These are phyloP conservation scores for Eupleurogrammus muticus DNA, from an alignment of 2,797 vertebrate species.

Conservation along the genomic window DNA sequence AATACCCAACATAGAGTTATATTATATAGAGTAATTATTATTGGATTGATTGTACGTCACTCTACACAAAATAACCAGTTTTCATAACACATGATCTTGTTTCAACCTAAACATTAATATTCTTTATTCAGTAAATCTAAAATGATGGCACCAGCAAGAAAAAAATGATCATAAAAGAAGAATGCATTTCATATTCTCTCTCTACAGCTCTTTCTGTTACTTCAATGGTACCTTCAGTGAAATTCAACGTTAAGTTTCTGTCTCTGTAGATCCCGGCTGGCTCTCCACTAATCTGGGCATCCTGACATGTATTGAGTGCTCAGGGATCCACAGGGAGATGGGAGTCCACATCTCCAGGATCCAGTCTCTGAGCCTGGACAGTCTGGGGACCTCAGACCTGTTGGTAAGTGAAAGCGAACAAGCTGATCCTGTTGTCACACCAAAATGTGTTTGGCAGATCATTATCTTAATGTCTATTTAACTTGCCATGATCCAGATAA, in stretches of 20 bases:
- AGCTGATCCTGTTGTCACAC: slow-evolving; percentile 3
- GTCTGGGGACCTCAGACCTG: slow-evolving; percentile 87
- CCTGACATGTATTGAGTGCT: slow-evolving; percentile 90
- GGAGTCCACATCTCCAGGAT: slow-evolving; percentile 87
- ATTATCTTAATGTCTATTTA: background rate
- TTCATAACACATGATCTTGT: too few species aligned
- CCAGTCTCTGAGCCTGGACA: slow-evolving; percentile 87
- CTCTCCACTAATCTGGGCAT: slow-evolving; percentile 89
- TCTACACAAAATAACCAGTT: background rate
- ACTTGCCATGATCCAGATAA: too few species aligned
- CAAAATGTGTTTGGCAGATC: too few species aligned
- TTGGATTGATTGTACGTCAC: background rate
- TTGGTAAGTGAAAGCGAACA: slow-evolving; percentile 70
- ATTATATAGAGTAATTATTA: background rate
- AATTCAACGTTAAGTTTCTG: slow-evolving; percentile 8
- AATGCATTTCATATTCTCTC: too few species aligned
- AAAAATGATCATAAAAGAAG: too few species aligned
- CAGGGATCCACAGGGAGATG: slow-evolving; percentile 89
- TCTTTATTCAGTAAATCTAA: too few species aligned
- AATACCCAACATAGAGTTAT: background rate
- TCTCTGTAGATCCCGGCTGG: slow-evolving; percentile 85
- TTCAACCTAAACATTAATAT: background rate
- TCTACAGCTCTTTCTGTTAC: background rate
- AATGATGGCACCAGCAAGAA: too few species aligned
- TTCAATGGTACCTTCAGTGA: background rate